Percentiles rank a stretch among this genome's conserved stretches.
phyloP scores from a whole-genome alignment of 2,113 vertebrate genomes.

The Telmatochromis brachygnathus region DNA sequence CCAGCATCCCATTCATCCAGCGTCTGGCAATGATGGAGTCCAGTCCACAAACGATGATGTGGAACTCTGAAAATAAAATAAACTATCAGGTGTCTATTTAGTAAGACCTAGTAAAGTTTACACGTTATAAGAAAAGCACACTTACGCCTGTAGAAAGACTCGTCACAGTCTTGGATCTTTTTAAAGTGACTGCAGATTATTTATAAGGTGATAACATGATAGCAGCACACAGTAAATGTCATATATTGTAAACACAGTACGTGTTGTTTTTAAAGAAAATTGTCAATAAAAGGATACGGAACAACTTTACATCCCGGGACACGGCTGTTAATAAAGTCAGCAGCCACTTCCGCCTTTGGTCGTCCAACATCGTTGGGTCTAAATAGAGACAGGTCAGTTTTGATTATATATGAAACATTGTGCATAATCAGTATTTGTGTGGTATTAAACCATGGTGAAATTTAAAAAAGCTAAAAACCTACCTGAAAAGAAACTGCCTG shows the following conservation, averaged over 20 bases:
- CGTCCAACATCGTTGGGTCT: slow-evolving; percentile 91
- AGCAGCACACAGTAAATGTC: neutral
- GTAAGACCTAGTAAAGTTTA: neutral
- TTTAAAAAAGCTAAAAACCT: slow-evolving; percentile 16
- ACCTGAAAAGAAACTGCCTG: slow-evolving; percentile 96
- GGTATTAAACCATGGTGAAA: neutral
- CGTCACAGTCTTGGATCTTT: slow-evolving; percentile 95
- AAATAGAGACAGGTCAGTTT: neutral
- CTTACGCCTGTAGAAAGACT: slow-evolving; percentile 92
- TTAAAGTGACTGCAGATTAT: slow-evolving; percentile 85
- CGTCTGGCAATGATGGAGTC: slow-evolving; percentile 92
- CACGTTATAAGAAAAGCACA: neutral
- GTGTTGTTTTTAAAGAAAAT: neutral
- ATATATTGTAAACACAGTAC: neutral
- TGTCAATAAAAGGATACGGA: slow-evolving; percentile 79
- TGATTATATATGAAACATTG: neutral
- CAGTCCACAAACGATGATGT: slow-evolving; percentile 92
- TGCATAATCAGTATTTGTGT: neutral
- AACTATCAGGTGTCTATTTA: neutral
- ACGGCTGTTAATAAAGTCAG: slow-evolving; percentile 88
- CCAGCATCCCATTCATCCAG: slow-evolving; percentile 97
- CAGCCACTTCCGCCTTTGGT: slow-evolving; percentile 93
- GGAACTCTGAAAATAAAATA: slow-evolving; percentile 76
- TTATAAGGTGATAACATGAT: slow-evolving; percentile 37
- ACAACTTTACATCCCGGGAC: slow-evolving; percentile 85